Evolutionary conservation across 2,113 vertebrate species (phyloP).

Genomic region (Macrotis lagotis): DNA sequence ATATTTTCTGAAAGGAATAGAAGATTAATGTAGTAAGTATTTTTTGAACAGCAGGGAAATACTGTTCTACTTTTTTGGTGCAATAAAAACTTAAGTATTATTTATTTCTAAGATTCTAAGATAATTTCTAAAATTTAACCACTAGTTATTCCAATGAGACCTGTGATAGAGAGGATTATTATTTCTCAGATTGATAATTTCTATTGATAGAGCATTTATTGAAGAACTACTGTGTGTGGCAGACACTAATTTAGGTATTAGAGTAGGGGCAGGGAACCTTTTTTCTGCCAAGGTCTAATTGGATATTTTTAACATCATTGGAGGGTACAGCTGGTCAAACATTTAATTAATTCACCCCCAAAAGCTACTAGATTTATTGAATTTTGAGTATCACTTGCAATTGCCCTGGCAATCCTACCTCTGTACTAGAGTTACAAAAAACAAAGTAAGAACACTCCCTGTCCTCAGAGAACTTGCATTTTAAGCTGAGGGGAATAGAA

Average conservation of each 20-base stretch:
- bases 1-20: not conserved
- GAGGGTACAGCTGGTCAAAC: too few relatives aligned
- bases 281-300: too few relatives aligned
- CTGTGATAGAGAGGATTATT: not conserved
- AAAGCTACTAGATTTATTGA: too few relatives aligned
- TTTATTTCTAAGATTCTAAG: not conserved
- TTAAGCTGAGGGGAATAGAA: not conserved
- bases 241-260: not conserved
- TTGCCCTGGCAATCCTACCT: too few relatives aligned
- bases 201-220: not conserved
- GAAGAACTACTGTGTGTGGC: not conserved
- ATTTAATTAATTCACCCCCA: too few relatives aligned
- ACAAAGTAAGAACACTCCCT: not conserved
- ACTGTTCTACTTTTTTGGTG: not conserved
- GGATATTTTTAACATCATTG: too few relatives aligned
- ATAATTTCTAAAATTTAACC: too few relatives aligned
- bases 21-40: not conserved
- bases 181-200: conserved; percentile 44
- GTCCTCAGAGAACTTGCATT: not conserved
- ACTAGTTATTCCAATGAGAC: not conserved
- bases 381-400: too few relatives aligned
- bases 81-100: not conserved
- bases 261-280: too few relatives aligned
- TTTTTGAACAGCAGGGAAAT: not conserved
- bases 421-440: not conserved